These are phyloP conservation scores for Leptinotarsa tumamoca DNA, from an alignment of 2,888 invertebrate species.

Conservation along the genomic window DNA sequence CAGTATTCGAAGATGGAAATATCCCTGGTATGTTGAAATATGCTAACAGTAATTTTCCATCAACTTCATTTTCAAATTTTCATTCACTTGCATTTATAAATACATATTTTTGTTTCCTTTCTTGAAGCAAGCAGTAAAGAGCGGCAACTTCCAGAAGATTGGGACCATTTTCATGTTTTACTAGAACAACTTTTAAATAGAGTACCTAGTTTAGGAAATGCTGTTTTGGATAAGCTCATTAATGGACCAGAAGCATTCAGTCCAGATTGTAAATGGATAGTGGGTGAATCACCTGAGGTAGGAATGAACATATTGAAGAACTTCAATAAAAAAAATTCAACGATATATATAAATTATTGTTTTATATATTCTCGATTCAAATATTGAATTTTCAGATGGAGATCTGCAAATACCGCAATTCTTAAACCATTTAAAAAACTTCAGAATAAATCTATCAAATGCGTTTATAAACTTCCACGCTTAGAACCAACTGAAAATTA, in stretches of 20 bases:
- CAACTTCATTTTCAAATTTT: not conserved
- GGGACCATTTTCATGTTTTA: slow-evolving; percentile 95
- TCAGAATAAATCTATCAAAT: no score
- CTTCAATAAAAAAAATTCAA: no score
- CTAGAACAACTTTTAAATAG: slow-evolving; percentile 87
- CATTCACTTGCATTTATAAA: not conserved
- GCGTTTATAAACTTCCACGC: no score
- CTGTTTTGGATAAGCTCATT: slow-evolving; percentile 82
- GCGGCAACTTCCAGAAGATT: slow-evolving; percentile 85
- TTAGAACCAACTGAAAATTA: no score
- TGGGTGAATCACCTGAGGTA: slow-evolving; percentile 95
- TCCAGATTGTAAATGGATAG: slow-evolving; percentile 95
- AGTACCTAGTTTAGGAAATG: slow-evolving; percentile 82
- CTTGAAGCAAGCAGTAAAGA: slow-evolving; percentile 71
- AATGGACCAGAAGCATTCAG: slow-evolving; percentile 96
- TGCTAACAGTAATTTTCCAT: not conserved
- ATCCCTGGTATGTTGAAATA: slow-evolving; percentile 69
- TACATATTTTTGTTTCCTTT: not conserved
- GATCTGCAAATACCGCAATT: no score
- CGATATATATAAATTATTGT: not conserved
- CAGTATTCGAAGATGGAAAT: slow-evolving; percentile 84
- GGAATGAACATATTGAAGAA: slow-evolving; percentile 34
- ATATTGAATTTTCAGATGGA: no score
- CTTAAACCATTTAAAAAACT: no score
- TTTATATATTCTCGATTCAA: not conserved